These are phyloP conservation scores for Drosophila koepferae DNA, from an alignment of 2,888 invertebrate genomes.

Conservation along the genomic window DNA sequence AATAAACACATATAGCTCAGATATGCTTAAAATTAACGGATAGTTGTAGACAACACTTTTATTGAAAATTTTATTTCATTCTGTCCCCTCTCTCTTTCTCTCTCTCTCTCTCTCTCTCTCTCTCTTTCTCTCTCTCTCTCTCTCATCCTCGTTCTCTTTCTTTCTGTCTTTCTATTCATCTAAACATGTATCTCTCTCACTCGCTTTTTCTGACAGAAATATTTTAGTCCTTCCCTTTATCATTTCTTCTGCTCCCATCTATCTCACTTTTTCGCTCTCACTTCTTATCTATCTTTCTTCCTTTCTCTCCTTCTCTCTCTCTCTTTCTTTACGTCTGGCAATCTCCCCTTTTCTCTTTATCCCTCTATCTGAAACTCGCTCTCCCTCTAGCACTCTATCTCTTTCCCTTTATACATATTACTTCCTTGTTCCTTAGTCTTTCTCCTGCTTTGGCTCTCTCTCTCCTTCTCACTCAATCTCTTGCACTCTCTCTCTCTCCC, in stretches of 20 bases:
- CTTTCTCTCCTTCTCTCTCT: background rate
- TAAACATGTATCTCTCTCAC: background rate
- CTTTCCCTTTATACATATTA: too few relatives aligned
- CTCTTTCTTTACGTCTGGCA: background rate
- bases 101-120: background rate
- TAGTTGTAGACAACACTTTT: too few relatives aligned
- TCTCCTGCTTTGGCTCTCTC: background rate
- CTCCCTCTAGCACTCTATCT: background rate
- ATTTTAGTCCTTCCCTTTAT: background rate
- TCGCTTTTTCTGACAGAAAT: too few relatives aligned
- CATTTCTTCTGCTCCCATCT: background rate
- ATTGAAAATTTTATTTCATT: too few relatives aligned
- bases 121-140: background rate
- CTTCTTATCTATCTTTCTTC: background rate
- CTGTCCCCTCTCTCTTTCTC: background rate
- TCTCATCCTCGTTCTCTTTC: background rate
- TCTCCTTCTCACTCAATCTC: background rate
- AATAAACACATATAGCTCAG: too few relatives aligned
- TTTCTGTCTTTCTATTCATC: background rate
- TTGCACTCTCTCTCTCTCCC: background rate
- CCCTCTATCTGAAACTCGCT: background rate
- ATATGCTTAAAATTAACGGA: too few relatives aligned
- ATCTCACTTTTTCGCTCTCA: background rate
- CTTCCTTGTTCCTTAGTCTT: background rate
- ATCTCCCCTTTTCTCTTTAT: background rate